Evolutionary conservation across 2,797 vertebrate genomes (phyloP).

Genomic region (Cichlasoma orientale): DNA sequence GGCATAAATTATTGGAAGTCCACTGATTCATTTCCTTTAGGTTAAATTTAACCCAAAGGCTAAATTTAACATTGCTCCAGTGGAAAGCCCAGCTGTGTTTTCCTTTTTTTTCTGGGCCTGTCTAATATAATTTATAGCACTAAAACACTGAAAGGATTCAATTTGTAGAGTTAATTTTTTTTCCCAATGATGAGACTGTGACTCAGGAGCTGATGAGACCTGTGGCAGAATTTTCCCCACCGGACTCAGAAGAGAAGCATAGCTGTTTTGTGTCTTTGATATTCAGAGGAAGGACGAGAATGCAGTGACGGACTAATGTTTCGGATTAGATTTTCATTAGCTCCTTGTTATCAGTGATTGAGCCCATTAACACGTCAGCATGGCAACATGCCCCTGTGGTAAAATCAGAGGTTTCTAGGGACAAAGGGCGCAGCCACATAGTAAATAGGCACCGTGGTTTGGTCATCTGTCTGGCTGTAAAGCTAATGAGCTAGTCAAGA

Average conservation of each 20-base stretch:
- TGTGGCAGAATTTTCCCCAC: slow-evolving; percentile 20
- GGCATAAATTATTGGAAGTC: slow-evolving; percentile 51
- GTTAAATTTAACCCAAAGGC: slow-evolving; percentile 9
- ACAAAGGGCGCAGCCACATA: slow-evolving; percentile 39
- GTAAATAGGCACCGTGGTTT: slow-evolving; percentile 28
- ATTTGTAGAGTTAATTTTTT: background rate
- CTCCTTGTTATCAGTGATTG: slow-evolving; percentile 73
- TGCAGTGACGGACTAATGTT: slow-evolving; percentile 50
- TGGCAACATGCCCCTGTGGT: slow-evolving; percentile 56
- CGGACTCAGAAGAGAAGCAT: slow-evolving; percentile 12
- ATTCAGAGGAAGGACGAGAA: slow-evolving; percentile 43
- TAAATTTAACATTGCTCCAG: slow-evolving; percentile 46
- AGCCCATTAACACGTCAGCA: slow-evolving; percentile 74
- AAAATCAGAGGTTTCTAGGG: slow-evolving; percentile 44
- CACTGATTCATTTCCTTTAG: slow-evolving; percentile 51
- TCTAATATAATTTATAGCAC: background rate
- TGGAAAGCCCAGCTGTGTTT: slow-evolving; percentile 16
- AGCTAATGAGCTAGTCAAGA: slow-evolving; percentile 59
- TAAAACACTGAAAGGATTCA: slow-evolving; percentile 5
- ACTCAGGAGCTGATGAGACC: slow-evolving; percentile 51
- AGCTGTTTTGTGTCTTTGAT: slow-evolving; percentile 14
- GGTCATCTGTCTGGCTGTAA: slow-evolving; percentile 55
- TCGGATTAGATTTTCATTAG: slow-evolving; percentile 78
- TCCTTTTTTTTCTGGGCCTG: background rate
- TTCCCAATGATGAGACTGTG: slow-evolving; percentile 19